These are phyloP conservation scores for Frankliniella fusca DNA, from an alignment of 2,888 invertebrate genomes.

Conservation along the genomic window DNA sequence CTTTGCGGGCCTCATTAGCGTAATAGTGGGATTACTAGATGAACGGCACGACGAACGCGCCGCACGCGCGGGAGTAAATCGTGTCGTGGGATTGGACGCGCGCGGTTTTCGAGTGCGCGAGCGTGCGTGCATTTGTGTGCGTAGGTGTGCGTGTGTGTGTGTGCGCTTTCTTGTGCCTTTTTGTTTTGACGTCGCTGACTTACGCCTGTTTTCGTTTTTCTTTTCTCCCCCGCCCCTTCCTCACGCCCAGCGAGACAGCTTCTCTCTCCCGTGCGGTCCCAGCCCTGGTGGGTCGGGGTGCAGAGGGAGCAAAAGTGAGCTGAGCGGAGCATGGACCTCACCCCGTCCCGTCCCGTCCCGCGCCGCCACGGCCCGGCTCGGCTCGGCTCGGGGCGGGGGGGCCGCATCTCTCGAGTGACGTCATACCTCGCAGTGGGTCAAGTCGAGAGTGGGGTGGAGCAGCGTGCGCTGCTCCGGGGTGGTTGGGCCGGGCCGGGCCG, in stretches of 20 bases:
- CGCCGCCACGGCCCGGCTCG: neutral
- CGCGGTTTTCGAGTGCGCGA: no score
- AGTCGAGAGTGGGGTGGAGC: constrained; percentile 13
- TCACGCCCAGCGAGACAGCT: neutral
- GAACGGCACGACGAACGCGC: no score
- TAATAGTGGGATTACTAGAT: no score
- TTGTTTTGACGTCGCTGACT: neutral
- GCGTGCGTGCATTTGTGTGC: no score
- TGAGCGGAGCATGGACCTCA: neutral
- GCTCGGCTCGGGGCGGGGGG: neutral
- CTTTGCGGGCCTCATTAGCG: no score
- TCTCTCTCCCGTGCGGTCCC: neutral
- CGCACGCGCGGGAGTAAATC: no score
- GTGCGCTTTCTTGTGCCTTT: neutral
- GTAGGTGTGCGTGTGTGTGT: neutral
- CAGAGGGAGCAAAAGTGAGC: neutral
- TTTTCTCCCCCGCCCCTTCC: neutral
- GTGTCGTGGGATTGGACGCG: no score
- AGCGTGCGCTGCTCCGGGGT: constrained; percentile 11
- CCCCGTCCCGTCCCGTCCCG: neutral
- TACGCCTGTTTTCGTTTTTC: no score
- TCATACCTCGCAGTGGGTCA: constrained; percentile 21
- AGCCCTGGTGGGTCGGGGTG: neutral
- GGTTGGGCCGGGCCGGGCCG: neutral
- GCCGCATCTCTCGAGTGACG: constrained; percentile 19